Conservation (phyloP, 2,888 invertebrate species). For the Hypselothyrea guttata region DNA sequence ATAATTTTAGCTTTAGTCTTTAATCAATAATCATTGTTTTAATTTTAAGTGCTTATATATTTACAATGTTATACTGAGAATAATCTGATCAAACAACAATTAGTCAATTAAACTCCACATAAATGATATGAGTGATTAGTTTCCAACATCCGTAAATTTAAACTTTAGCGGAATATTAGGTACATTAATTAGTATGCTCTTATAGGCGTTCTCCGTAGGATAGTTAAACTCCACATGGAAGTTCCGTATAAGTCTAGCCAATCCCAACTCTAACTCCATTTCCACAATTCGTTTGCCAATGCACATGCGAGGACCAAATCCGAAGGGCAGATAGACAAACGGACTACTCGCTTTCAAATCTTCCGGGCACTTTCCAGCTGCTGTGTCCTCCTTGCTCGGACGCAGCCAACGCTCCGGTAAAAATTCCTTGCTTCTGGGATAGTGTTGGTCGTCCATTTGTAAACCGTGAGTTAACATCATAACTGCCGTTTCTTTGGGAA, state of each 20-base stretch:
- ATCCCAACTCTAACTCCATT: slow-evolving; percentile 85
- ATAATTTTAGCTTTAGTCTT: too few species aligned
- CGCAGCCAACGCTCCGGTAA: slow-evolving; percentile 89
- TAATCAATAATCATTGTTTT: too few species aligned
- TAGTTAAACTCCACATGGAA: slow-evolving; percentile 81
- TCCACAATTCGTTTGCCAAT: slow-evolving; percentile 88
- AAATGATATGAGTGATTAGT: too few species aligned
- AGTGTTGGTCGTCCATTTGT: slow-evolving; percentile 85
- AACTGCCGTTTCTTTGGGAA: slow-evolving; percentile 86
- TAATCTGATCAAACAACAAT: too few species aligned
- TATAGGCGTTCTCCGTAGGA: slow-evolving; percentile 69
- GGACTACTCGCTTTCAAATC: slow-evolving; percentile 37
- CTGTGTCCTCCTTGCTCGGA: background rate
- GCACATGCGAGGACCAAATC: slow-evolving; percentile 84
- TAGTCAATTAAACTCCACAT: too few species aligned
- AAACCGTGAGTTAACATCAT: slow-evolving; percentile 87
- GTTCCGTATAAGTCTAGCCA: slow-evolving; percentile 82
- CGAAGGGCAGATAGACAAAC: slow-evolving; percentile 75
- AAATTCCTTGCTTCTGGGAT: slow-evolving; percentile 85
- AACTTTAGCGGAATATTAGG: slow-evolving; percentile 80
- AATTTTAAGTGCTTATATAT: too few species aligned
- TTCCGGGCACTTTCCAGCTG: slow-evolving; percentile 37
- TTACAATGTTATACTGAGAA: too few species aligned
- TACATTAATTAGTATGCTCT: slow-evolving; percentile 63
- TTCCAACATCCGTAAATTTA: slow-evolving; percentile 68